Evolutionary conservation across 2,888 invertebrate species (phyloP).

Genomic region (Lordiphosa fenestrarum): DNA sequence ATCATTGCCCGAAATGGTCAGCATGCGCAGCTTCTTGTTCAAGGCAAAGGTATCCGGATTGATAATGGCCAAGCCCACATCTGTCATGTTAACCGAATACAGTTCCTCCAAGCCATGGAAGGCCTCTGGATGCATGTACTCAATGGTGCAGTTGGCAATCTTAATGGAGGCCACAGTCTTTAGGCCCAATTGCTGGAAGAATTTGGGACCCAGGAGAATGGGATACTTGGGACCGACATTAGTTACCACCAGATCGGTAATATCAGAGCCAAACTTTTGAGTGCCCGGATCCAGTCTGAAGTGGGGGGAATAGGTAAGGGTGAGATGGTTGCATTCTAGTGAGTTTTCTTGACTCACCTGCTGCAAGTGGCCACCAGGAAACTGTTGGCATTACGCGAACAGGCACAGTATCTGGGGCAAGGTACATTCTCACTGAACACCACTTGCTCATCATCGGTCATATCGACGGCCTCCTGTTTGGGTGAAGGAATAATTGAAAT

Average conservation of each 20-base stretch:
- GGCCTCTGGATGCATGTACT: slow-evolving; percentile 85
- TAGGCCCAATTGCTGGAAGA: slow-evolving; percentile 84
- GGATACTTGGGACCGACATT: slow-evolving; percentile 83
- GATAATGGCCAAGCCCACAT: slow-evolving; percentile 85
- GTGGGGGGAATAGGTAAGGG: not conserved
- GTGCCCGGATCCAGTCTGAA: slow-evolving; percentile 83
- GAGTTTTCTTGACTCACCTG: slow-evolving; percentile 74
- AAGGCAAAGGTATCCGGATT: slow-evolving; percentile 86
- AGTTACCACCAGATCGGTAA: slow-evolving; percentile 85
- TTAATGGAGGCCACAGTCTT: slow-evolving; percentile 85
- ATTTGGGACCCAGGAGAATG: slow-evolving; percentile 83
- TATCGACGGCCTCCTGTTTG: slow-evolving; percentile 43
- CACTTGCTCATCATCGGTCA: slow-evolving; percentile 76
- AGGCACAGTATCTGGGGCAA: slow-evolving; percentile 85
- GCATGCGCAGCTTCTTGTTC: slow-evolving; percentile 84
- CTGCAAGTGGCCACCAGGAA: slow-evolving; percentile 85
- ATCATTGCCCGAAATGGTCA: slow-evolving; percentile 86
- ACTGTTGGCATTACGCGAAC: slow-evolving; percentile 83
- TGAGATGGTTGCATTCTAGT: accelerated
- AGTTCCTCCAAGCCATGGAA: slow-evolving; percentile 86
- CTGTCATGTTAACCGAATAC: slow-evolving; percentile 86
- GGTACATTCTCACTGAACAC: slow-evolving; percentile 80
- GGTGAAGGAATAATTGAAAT: no score
- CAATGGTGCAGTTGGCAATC: slow-evolving; percentile 86
- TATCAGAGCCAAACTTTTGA: slow-evolving; percentile 85